These are phyloP conservation scores for Clarias laeviceps DNA, from an alignment of 2,797 vertebrate genomes.

Conservation along the genomic window DNA sequence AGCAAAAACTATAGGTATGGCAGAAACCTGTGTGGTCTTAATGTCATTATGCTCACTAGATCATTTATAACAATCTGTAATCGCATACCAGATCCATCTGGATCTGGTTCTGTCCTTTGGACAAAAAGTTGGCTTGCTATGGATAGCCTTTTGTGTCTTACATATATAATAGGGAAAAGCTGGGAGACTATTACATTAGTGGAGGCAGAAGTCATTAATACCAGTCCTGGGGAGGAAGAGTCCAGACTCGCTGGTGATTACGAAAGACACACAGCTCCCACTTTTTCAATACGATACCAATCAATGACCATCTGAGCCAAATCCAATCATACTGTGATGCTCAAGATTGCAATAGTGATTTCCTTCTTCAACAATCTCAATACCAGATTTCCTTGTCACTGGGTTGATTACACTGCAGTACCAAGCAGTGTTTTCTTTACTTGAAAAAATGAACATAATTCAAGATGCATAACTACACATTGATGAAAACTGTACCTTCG, in stretches of 20 bases:
- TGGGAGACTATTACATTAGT: slow-evolving; percentile 10
- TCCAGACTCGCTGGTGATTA: neutral
- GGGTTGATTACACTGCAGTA: neutral
- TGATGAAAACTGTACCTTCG: neutral
- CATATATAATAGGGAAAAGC: neutral
- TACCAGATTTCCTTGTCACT: neutral
- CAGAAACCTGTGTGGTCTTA: slow-evolving; percentile 6
- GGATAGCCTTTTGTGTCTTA: slow-evolving; percentile 15
- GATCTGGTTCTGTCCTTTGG: neutral
- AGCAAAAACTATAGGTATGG: slow-evolving; percentile 22
- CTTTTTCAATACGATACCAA: neutral
- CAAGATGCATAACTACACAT: neutral
- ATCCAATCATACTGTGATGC: too few relatives aligned
- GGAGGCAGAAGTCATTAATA: slow-evolving; percentile 17
- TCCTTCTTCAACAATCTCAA: neutral
- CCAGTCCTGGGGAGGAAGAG: slow-evolving; percentile 10
- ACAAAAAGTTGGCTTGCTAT: neutral
- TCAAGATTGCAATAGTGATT: too few relatives aligned
- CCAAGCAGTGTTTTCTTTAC: neutral
- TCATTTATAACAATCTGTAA: neutral
- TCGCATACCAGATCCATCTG: neutral
- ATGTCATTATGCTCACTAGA: neutral
- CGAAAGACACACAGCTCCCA: neutral
- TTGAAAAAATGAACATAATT: neutral
- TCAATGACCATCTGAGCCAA: too few relatives aligned